Conservation (phyloP, 2,888 invertebrate species). For the Netelia fuscicornis region DNA sequence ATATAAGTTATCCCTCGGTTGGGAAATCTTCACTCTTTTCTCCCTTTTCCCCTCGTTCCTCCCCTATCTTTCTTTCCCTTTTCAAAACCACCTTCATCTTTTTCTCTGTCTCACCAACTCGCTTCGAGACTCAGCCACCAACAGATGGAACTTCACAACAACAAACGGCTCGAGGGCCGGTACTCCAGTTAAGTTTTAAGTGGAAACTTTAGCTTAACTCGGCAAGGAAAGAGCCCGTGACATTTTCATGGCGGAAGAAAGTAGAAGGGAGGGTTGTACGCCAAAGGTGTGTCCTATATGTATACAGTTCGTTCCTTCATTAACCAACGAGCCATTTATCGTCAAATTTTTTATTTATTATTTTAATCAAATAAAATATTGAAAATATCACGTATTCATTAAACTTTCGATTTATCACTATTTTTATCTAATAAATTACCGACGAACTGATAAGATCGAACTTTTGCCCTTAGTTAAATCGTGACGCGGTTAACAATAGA, state of each 20-base stretch:
- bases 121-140: slow-evolving; percentile 54
- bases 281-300: slow-evolving; percentile 22
- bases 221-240: slow-evolving; percentile 64
- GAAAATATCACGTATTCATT: no score
- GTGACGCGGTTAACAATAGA: no score
- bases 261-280: slow-evolving; percentile 7
- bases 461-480: neutral
- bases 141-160: slow-evolving; percentile 68
- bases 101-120: slow-evolving; percentile 43
- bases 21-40: slow-evolving; percentile 47
- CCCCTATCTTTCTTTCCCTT: slow-evolving; percentile 38
- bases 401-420: no score
- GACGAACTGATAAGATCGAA: no score
- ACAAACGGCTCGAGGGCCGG: slow-evolving; percentile 64
- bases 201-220: slow-evolving; percentile 69
- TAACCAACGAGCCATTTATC: no score
- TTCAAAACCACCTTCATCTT: slow-evolving; percentile 33
- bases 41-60: slow-evolving; percentile 16
- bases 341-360: no score
- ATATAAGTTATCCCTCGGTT: slow-evolving; percentile 55
- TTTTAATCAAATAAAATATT: no score
- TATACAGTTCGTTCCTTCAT: neutral
- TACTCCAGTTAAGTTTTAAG: slow-evolving; percentile 69
- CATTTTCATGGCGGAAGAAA: slow-evolving; percentile 61
- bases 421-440: no score